These are phyloP conservation scores for Daboia siamensis DNA, from an alignment of 2,113 vertebrate genomes.

Conservation along the genomic window DNA sequence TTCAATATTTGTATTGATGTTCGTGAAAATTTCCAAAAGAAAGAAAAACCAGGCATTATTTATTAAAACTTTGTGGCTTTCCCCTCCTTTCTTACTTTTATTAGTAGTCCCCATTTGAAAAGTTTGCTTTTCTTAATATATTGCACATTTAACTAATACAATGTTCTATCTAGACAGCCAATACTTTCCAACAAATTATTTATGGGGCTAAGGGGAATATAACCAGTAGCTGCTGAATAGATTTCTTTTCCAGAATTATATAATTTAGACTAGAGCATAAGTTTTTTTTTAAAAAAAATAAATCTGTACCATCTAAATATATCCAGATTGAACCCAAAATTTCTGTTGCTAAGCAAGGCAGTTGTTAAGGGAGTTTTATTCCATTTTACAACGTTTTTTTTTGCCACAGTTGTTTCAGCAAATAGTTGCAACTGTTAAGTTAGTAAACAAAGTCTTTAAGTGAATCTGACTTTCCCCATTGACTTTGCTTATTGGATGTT, in stretches of 20 bases:
- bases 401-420: too few relatives aligned
- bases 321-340: too few relatives aligned
- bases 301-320: too few relatives aligned
- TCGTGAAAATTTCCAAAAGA: background rate
- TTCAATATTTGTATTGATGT: background rate
- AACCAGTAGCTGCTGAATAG: background rate
- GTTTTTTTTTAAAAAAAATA: too few relatives aligned
- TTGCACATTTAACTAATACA: background rate
- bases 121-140: background rate
- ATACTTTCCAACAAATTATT: background rate
- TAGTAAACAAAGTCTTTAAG: too few relatives aligned
- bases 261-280: background rate
- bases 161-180: background rate
- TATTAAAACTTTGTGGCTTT: background rate
- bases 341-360: too few relatives aligned
- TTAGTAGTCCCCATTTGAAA: background rate
- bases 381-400: too few relatives aligned
- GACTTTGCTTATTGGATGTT: too few relatives aligned
- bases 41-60: background rate
- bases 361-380: too few relatives aligned
- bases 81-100: background rate
- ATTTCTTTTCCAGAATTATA: background rate
- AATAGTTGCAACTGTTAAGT: too few relatives aligned
- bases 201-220: background rate
- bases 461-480: too few relatives aligned